These are phyloP conservation scores for Poeciliopsis turrubarensis DNA, from an alignment of 2,113 vertebrate species.

Conservation along the genomic window DNA sequence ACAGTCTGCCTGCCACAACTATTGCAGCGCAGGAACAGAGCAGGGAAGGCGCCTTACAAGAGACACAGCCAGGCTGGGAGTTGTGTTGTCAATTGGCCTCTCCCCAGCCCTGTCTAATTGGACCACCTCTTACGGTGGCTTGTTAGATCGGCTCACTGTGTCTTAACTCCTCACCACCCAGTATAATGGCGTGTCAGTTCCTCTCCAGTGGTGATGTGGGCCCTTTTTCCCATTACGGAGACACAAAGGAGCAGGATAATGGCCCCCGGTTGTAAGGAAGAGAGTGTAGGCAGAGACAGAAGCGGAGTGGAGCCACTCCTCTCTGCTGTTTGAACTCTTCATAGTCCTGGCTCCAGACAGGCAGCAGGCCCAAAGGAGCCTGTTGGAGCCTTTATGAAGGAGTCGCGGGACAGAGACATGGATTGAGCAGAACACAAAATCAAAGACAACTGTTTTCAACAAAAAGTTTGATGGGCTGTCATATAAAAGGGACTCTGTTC, in stretches of 20 bases:
- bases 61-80: slow-evolving; percentile 77
- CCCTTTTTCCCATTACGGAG: slow-evolving; percentile 82
- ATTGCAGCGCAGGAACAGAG: slow-evolving; percentile 60
- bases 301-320: slow-evolving; percentile 75
- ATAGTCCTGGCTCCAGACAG: slow-evolving; percentile 77
- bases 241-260: slow-evolving; percentile 79
- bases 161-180: slow-evolving; percentile 86
- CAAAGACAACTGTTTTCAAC: slow-evolving; percentile 36
- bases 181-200: slow-evolving; percentile 84
- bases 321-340: slow-evolving; percentile 74
- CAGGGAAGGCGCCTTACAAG: slow-evolving; percentile 79
- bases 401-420: slow-evolving; percentile 47
- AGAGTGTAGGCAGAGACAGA: slow-evolving; percentile 65
- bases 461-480: slow-evolving; percentile 17
- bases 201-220: slow-evolving; percentile 80
- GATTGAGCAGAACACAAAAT: slow-evolving; percentile 38
- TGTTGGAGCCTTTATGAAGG: slow-evolving; percentile 67
- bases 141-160: slow-evolving; percentile 84
- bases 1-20: slow-evolving; percentile 71
- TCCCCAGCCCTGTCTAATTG: slow-evolving; percentile 90
- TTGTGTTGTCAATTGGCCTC: slow-evolving; percentile 85
- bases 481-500: slow-evolving; percentile 2
- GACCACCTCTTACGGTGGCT: slow-evolving; percentile 87
- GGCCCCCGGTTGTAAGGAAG: slow-evolving; percentile 75
- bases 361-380: slow-evolving; percentile 65